Evolutionary conservation across 2,797 vertebrate genomes (phyloP).

Genomic region (Pseudotriccus pelzelni): DNA sequence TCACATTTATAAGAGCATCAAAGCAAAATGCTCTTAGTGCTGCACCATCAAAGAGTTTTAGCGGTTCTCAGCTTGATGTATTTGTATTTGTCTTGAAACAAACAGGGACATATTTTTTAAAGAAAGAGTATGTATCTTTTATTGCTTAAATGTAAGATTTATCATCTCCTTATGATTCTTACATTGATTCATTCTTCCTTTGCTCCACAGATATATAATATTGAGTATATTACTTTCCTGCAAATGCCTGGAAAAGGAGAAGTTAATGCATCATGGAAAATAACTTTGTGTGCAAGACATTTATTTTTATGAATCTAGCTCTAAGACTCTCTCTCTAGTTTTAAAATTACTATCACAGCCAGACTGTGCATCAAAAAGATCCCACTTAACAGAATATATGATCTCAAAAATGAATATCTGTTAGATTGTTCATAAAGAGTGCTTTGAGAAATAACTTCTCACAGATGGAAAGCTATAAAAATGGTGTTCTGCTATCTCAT

Average conservation of each 20-base stretch:
- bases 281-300: slow-evolving; percentile 66
- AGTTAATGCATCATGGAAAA: slow-evolving; percentile 42
- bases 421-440: slow-evolving; percentile 67
- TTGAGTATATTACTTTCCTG: slow-evolving; percentile 1
- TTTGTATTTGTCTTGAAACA: slow-evolving; percentile 12
- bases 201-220: neutral
- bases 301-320: slow-evolving; percentile 68
- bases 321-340: slow-evolving; percentile 58
- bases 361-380: slow-evolving; percentile 72
- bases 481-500: slow-evolving; percentile 74
- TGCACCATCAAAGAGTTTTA: neutral
- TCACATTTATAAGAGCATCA: neutral
- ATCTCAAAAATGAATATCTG: slow-evolving; percentile 70
- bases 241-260: slow-evolving; percentile 27
- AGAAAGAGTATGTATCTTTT: neutral
- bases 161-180: slow-evolving; percentile 2
- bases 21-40: neutral
- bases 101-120: neutral
- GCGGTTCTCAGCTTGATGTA: neutral
- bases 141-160: neutral
- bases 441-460: slow-evolving; percentile 75
- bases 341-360: slow-evolving; percentile 66
- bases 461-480: slow-evolving; percentile 81
- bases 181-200: neutral
- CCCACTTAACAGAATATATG: slow-evolving; percentile 60